These are phyloP conservation scores for Brotula barbata DNA, from an alignment of 2,797 vertebrate genomes.

Conservation along the genomic window DNA sequence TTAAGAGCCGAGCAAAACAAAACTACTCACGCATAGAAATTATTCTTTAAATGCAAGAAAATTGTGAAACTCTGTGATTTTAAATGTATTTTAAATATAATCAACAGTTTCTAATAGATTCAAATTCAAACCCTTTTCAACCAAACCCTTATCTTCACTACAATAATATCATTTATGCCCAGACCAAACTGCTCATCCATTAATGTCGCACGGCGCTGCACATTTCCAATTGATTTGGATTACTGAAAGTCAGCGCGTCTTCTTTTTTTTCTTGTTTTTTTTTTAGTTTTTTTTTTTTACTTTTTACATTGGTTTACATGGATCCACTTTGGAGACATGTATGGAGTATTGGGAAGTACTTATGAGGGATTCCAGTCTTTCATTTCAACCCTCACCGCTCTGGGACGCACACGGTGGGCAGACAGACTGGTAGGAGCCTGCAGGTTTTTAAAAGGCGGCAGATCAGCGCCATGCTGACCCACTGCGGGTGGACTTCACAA, in stretches of 20 bases:
- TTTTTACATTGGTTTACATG: constrained; percentile 3
- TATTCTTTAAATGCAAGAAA: too few relatives aligned
- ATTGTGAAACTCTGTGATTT: too few relatives aligned
- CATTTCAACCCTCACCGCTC: neutral
- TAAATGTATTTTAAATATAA: too few relatives aligned
- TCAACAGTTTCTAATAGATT: too few relatives aligned
- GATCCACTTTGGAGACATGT: neutral
- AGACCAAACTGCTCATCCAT: too few relatives aligned
- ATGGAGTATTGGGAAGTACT: neutral
- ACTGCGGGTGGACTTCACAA: neutral
- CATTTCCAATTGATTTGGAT: too few relatives aligned
- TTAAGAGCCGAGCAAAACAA: too few relatives aligned
- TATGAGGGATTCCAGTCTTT: neutral
- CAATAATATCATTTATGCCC: neutral
- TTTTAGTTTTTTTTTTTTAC: too few relatives aligned
- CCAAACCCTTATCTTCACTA: neutral
- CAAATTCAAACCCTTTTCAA: too few relatives aligned
- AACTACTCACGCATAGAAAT: too few relatives aligned
- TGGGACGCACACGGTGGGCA: neutral
- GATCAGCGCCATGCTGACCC: neutral
- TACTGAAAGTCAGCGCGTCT: too few relatives aligned
- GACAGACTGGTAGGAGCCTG: neutral
- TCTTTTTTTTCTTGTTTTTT: neutral
- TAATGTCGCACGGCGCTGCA: too few relatives aligned
- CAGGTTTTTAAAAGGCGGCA: neutral